These are phyloP conservation scores for Oceanodroma tethys DNA, from an alignment of 2,113 vertebrate genomes.

Conservation along the genomic window DNA sequence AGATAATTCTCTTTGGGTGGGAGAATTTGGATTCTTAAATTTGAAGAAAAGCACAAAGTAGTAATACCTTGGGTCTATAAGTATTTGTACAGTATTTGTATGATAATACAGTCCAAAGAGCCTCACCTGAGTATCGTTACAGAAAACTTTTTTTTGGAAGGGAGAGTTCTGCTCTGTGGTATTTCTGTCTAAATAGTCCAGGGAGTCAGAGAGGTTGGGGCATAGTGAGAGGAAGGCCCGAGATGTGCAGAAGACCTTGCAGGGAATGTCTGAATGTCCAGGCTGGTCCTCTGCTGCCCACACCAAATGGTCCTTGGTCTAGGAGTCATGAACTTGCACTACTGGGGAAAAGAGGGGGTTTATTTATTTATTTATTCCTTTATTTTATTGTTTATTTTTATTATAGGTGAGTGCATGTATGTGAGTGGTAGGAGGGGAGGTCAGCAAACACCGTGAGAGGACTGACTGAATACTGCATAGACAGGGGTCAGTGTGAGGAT, in stretches of 20 bases:
- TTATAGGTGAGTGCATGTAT: not conserved
- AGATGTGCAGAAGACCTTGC: not conserved
- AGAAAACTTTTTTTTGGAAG: not conserved
- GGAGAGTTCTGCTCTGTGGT: not conserved
- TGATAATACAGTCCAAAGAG: not conserved
- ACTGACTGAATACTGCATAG: not conserved
- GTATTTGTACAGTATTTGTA: not conserved
- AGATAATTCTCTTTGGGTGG: not conserved
- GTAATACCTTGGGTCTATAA: not conserved
- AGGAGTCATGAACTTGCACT: not conserved
- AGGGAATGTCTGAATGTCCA: not conserved
- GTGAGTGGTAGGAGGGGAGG: not conserved
- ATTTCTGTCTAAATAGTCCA: not conserved
- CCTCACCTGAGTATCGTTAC: not conserved
- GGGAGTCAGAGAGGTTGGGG: not conserved
- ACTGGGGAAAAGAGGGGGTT: not conserved
- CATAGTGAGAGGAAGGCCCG: not conserved
- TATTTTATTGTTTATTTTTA: not conserved
- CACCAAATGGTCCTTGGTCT: not conserved
- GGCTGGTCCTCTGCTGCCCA: not conserved
- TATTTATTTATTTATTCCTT: not conserved
- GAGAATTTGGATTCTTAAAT: not conserved
- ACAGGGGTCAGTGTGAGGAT: not conserved
- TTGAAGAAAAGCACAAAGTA: not conserved
- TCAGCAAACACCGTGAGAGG: not conserved